Conservation (phyloP, 2,113 vertebrate species). For the Vicugna pacos region DNA sequence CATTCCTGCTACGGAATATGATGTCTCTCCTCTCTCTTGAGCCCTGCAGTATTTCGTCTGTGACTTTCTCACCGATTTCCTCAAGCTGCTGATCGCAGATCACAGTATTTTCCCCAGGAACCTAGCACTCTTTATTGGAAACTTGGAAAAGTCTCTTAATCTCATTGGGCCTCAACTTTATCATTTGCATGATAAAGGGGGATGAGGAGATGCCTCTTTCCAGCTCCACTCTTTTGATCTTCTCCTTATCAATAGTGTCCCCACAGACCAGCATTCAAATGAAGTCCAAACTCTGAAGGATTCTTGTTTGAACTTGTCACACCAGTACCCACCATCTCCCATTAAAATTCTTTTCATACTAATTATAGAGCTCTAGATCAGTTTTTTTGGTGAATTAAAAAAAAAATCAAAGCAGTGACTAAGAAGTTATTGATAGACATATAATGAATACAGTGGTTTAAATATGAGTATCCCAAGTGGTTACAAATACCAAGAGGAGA, state of each 20-base stretch:
- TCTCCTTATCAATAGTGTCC: background rate
- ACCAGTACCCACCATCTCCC: background rate
- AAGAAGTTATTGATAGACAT: constrained; percentile 55
- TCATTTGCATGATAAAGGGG: background rate
- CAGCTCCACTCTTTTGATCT: background rate
- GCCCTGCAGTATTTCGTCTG: no score
- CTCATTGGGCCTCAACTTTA: background rate
- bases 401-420: constrained; percentile 57
- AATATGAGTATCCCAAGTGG: constrained; percentile 32
- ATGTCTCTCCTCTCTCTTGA: background rate
- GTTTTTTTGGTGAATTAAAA: background rate
- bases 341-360: constrained; percentile 58
- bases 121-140: background rate
- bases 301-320: constrained; percentile 13
- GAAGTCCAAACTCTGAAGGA: background rate
- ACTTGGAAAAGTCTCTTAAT: background rate
- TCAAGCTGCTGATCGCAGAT: background rate
- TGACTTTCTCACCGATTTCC: background rate
- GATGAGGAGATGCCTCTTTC: background rate
- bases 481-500: constrained; percentile 57
- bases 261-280: background rate
- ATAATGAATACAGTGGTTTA: constrained; percentile 48
- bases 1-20: background rate
- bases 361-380: constrained; percentile 38
- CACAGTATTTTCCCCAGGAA: background rate